phyloP scores from a whole-genome alignment of 2,113 vertebrate species.

The Cepphus grylle region DNA sequence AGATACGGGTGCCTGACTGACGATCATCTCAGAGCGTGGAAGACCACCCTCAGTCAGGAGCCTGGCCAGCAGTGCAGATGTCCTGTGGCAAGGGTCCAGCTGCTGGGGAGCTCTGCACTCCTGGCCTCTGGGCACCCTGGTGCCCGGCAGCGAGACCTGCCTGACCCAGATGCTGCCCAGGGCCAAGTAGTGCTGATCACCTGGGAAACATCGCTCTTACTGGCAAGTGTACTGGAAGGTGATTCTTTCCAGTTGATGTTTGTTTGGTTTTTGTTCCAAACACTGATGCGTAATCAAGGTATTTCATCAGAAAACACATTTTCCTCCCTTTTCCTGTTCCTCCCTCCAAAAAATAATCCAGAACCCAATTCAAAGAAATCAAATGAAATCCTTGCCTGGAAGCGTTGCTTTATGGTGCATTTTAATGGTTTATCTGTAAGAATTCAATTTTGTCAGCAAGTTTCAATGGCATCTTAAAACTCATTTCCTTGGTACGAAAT shows the following conservation, averaged over 20 bases:
- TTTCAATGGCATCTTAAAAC: neutral
- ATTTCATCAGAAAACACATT: neutral
- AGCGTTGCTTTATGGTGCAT: neutral
- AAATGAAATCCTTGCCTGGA: neutral
- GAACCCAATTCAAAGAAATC: neutral
- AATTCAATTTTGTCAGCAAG: neutral
- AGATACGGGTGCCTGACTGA: neutral
- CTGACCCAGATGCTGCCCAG: neutral
- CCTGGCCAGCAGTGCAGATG: neutral
- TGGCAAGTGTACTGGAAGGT: no score
- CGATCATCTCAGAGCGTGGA: neutral
- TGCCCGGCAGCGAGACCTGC: accelerated
- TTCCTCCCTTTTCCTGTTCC: neutral
- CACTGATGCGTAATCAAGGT: neutral
- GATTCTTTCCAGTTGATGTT: neutral
- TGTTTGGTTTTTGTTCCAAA: neutral
- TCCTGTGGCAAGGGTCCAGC: no score
- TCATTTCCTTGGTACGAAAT: neutral
- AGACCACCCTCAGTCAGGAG: accelerated
- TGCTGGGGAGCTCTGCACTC: neutral
- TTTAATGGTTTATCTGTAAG: neutral
- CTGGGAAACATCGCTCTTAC: neutral
- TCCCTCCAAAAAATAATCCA: neutral
- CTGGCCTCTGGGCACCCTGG: neutral
- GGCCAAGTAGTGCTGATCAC: neutral